These are phyloP conservation scores for Phymanthus crucifer DNA, from an alignment of 92 coral and sea anemone species.

Conservation along the genomic window DNA sequence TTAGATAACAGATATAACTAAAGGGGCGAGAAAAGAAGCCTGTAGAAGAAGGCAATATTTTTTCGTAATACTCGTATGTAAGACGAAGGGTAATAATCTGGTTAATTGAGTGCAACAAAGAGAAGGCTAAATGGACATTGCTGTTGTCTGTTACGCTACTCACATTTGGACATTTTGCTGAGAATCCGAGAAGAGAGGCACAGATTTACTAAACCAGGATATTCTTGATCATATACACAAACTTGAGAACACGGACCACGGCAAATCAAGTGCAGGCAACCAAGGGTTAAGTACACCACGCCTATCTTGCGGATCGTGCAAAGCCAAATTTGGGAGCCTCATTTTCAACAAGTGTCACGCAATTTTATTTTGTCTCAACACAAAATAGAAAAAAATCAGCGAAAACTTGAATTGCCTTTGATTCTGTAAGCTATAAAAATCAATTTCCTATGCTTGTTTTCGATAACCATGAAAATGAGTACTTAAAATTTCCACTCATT, in stretches of 20 bases:
- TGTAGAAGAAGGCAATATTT: neutral
- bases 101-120: neutral
- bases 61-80: neutral
- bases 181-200: neutral
- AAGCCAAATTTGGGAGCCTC: slow-evolving; percentile 18
- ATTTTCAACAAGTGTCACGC: slow-evolving; percentile 22
- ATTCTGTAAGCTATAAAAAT: too few species aligned
- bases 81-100: neutral
- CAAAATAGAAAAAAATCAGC: neutral
- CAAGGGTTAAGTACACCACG: slow-evolving; percentile 18
- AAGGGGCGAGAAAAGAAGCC: neutral
- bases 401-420: too few species aligned
- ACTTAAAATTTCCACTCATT: too few species aligned
- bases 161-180: slow-evolving; percentile 5
- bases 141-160: neutral
- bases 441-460: too few species aligned
- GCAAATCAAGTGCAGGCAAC: slow-evolving; percentile 8
- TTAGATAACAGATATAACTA: neutral
- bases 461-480: too few species aligned
- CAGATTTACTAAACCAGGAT: neutral
- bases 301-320: slow-evolving; percentile 12
- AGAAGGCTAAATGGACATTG: neutral
- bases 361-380: neutral
- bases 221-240: slow-evolving; percentile 4
- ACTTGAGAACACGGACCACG: slow-evolving; percentile 9